Conservation (phyloP, 2,888 invertebrate species). For the Lepas anatifera region DNA sequence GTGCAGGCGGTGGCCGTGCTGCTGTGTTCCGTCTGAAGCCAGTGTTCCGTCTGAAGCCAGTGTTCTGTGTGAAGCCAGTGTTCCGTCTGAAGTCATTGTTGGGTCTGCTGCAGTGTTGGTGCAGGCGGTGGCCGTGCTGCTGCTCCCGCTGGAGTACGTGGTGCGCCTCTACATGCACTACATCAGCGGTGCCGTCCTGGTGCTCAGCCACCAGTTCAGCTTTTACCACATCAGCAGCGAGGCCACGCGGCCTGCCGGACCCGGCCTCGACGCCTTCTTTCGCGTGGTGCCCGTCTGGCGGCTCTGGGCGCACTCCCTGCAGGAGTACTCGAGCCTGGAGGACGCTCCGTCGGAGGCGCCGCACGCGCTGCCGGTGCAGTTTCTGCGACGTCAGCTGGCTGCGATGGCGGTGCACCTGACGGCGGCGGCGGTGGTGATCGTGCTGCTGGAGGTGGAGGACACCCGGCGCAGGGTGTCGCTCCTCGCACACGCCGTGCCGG, state of each 20-base stretch:
- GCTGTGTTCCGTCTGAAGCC: too few species aligned
- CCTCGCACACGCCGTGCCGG: slow-evolving; percentile 36
- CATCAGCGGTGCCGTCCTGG: slow-evolving; percentile 35
- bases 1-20: slow-evolving; percentile 36
- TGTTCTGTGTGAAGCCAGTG: too few species aligned
- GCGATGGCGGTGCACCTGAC: slow-evolving; percentile 33
- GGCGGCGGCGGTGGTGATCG: slow-evolving; percentile 31
- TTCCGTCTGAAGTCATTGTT: too few species aligned
- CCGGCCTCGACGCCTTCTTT: neutral
- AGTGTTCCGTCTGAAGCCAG: too few species aligned
- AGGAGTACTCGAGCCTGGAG: neutral
- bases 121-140: slow-evolving; percentile 36
- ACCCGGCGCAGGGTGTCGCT: slow-evolving; percentile 30
- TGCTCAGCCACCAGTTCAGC: slow-evolving; percentile 36
- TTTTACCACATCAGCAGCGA: slow-evolving; percentile 32
- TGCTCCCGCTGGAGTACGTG: slow-evolving; percentile 38
- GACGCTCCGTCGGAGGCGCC: neutral
- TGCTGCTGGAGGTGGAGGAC: slow-evolving; percentile 24
- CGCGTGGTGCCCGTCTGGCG: neutral
- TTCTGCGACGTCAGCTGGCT: slow-evolving; percentile 31
- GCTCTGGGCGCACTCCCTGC: too few species aligned
- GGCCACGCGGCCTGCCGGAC: neutral
- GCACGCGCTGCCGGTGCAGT: slow-evolving; percentile 26
- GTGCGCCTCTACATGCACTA: slow-evolving; percentile 40
- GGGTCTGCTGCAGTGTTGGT: slow-evolving; percentile 35